Evolutionary conservation across 2,888 invertebrate genomes (phyloP), one percentile per base, ranked within the genome.

Genomic region (Psylliodes chrysocephalus): DNA sequence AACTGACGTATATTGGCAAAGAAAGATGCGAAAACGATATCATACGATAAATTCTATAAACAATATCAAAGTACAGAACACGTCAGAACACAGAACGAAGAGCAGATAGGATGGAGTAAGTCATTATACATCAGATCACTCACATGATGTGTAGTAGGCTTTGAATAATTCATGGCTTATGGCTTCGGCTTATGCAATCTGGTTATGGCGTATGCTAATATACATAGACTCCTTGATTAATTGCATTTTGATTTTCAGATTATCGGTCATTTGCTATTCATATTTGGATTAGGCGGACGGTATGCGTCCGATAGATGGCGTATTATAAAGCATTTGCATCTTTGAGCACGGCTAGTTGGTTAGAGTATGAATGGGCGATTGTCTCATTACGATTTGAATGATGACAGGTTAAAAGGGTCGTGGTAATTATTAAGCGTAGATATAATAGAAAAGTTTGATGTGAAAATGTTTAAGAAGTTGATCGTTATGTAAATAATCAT

Each of bases 221-320:
- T 66, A 69, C 73, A 65, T 71, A 73, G 71, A 74, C 75, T 75
- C 63, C 73, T 75, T 81, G 80, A 81, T 81, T 80, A 81, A 81
- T 81, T 80, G 77, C 79, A 73, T 75, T 81, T 80, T 81, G 79
- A 81, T 81, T 79, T 77, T 69, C 73, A 78, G 81, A 80, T 81
- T 80, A 80, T 80, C 79, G 75, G 75, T 73, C 75, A 73, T 74
- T 73, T 75, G 72, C 74, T 75, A 72, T 76, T 75, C 75, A 74
- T 75, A 74, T 73, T 67, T 73, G 70, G 71, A 68, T 68, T 69
- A 71, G 67, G 70, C 68, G 62, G 22, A 22, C 57, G 30, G 56
- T 63, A 33, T 30, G 38, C 19, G 46, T 22, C 46, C 44, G 63
- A 63, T 63, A 57, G 40, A 62, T 62, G 55, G 47, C 49, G 42